Evolutionary conservation across 1,140 invertebrate genomes (phyloP), one percentile per base, ranked within the genome.

Genomic region (Bombus consobrinus): DNA sequence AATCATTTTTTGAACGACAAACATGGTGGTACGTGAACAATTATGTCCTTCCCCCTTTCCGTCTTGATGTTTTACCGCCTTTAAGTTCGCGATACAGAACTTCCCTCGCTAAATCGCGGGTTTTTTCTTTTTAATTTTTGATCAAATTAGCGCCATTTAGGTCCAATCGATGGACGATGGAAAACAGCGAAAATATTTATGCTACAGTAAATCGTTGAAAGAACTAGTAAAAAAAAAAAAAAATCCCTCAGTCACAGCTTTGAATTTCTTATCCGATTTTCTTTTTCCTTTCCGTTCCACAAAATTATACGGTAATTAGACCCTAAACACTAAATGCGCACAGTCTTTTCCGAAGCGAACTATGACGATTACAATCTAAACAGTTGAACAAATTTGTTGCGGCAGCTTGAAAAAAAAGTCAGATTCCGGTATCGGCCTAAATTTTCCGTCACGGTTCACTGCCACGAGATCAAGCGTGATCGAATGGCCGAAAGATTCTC

Each of bases 381-480:
- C 18, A 2, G 13, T 43, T 22, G 41, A 22, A n/a, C 8, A 71
- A 39, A 69, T 69, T 71, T 41, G 2, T 32, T 22, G 41, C n/a
- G 34, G 22, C 34, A 43, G 71, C 28, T 32, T 18, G 13, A 41
- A 43, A 15, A 15, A 15, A 71, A 41, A 0, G 22, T 37, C 6
- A 15, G 34, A 66, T 53, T 41, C 32, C 1, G 34, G 6, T 4
- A 41, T 64, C 53, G 75, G 64, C 22, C 6, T 12, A 34, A 41
- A 77, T 37, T 62, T 77, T 57, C 74, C 78, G 64, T 75, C 68
- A 25, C 81, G 77, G 68, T 89, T 74, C 85, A 79, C 34, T 84
- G 57, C 53, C 86, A 82, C 79, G 89, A 90, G 89, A 90, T 90
- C 89, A 90, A 90, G 89, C 89, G 76, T 82, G 80, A 90, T 75